These are phyloP conservation scores for Diorhabda carinulata DNA, from an alignment of 1,140 invertebrate species.

Conservation along the genomic window DNA sequence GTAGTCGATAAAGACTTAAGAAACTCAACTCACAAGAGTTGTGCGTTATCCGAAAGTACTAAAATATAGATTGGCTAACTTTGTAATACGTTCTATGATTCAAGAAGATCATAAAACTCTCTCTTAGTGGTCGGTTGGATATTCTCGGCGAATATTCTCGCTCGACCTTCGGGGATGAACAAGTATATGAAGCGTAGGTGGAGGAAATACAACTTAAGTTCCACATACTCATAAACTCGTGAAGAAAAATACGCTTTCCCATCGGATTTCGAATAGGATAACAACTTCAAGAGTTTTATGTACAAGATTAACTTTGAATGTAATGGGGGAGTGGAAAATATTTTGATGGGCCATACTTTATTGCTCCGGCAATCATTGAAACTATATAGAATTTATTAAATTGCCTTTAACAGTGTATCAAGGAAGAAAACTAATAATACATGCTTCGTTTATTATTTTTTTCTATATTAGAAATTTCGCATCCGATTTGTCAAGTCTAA, in stretches of 20 bases:
- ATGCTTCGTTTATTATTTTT: no score
- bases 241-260: conserved; percentile 19
- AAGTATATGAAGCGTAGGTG: conserved; percentile 18
- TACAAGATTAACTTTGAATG: conserved; percentile 18
- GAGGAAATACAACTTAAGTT: conserved; percentile 22
- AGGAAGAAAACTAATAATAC: no score
- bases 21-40: not conserved
- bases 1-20: not conserved
- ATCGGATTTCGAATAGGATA: conserved; percentile 17
- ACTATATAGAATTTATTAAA: not conserved
- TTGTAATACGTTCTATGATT: conserved; percentile 40
- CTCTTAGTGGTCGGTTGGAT: conserved; percentile 31
- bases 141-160: conserved; percentile 26
- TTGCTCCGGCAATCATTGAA: not conserved
- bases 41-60: conserved; percentile 23
- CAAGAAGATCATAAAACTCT: conserved; percentile 39
- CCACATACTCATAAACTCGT: conserved; percentile 21
- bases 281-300: conserved; percentile 21
- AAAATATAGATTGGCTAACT: conserved; percentile 41
- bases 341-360: not conserved
- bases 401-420: not conserved
- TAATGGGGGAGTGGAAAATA: not conserved
- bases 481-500: no score
- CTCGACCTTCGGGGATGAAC: conserved; percentile 22
- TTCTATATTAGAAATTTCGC: no score